phyloP scores from a whole-genome alignment of 2,797 vertebrate genomes.

The Vireo griseus region DNA sequence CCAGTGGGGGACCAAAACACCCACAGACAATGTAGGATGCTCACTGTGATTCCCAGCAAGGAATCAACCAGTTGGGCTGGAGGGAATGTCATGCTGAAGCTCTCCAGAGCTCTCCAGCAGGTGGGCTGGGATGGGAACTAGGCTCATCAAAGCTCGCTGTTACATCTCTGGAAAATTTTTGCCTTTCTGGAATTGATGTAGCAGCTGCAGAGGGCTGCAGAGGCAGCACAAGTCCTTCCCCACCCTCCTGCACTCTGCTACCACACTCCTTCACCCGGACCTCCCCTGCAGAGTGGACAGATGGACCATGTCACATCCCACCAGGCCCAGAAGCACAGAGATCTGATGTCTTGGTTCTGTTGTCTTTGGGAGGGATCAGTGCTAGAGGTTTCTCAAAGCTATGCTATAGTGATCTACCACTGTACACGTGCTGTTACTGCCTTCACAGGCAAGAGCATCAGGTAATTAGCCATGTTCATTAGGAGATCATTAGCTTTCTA shows the following conservation, averaged over 20 bases:
- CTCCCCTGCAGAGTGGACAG: background rate
- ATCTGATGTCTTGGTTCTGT: background rate
- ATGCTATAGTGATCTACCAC: background rate
- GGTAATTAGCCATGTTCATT: background rate
- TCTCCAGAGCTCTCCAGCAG: slow-evolving; percentile 2
- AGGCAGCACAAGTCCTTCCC: background rate
- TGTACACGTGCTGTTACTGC: fast-evolving
- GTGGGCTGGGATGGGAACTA: background rate
- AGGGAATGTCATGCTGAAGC: background rate
- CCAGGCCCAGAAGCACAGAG: background rate
- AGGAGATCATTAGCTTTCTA: background rate
- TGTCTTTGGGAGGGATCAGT: background rate
- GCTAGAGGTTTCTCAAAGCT: background rate
- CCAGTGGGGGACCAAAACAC: background rate
- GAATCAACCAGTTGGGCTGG: background rate
- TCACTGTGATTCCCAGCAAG: background rate
- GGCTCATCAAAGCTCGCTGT: background rate
- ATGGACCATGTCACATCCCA: background rate
- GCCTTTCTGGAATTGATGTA: background rate
- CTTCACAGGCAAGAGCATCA: background rate
- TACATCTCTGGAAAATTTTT: background rate
- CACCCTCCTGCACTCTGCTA: background rate
- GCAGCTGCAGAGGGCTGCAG: background rate
- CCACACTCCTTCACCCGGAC: background rate
- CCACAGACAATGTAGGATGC: background rate